Evolutionary conservation across 1,140 invertebrate genomes (phyloP), one percentile per base, ranked within the genome.

Genomic region (Dendrolimus punctatus): DNA sequence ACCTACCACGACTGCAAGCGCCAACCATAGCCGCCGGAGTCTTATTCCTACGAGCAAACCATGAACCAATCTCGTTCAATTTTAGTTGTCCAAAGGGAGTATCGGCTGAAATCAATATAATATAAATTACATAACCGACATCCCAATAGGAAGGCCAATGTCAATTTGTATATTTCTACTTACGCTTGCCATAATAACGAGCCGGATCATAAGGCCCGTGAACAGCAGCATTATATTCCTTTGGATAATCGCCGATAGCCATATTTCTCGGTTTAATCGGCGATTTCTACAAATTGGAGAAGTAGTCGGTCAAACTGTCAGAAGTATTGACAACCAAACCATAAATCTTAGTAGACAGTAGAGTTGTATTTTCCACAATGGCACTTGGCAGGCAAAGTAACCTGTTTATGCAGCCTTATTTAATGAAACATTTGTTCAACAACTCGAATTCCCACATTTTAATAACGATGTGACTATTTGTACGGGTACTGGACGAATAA

Each of bases 121-220:
- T 64, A 55, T 56, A 77, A 78, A 82, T 87, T 86, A 85, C 80
- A 84, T 83, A 80, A 87, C 68, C 73, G 54, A 57, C 48, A 50
- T 45, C 63, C 62, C 49, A 36, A 57, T 38, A 44, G 39, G 46
- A 65, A 62, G 53, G 56, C 42, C 57, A 57, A 54, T n/a, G 49
- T 57, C 42, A 38, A 47, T 47, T 53, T 51, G 50, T n/a, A 8
- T 44, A 37, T 8, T 63, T 48, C 37, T 23, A 90, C 92, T 91
- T 90, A 98, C 96, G 90, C 90, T 96, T 97, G 73, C 97, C 97
- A 88, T 99, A 99, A 75, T 87, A 98, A 61, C 95, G 91, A 46
- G 94, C 93, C 38, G 97, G 96, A 83, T 97, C 94, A 72, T 97
- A 99, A 8, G 95, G 94, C 46, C 97, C 97, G 76, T 98, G 97